phyloP scores from a whole-genome alignment of 1,140 invertebrate genomes.

The Drosophila virilis region DNA sequence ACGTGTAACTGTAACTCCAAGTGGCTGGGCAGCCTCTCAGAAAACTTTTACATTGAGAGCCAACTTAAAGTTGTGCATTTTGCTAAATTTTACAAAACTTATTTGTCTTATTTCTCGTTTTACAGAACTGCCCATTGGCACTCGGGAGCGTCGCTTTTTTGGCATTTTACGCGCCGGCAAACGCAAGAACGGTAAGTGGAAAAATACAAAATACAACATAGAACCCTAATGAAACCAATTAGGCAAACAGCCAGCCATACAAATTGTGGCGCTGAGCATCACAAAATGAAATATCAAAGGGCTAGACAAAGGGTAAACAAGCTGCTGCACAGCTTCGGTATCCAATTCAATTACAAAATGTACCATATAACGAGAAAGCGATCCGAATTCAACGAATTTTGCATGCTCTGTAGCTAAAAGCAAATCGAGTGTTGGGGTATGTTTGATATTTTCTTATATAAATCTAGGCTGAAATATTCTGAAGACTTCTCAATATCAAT shows the following conservation, averaged over 20 bases:
- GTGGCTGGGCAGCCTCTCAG: slow-evolving; percentile 29
- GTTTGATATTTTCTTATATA: not conserved
- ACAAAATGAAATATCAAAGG: slow-evolving; percentile 72
- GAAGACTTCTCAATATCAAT: too few species aligned
- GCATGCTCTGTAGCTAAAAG: slow-evolving; percentile 22
- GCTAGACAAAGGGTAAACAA: slow-evolving; percentile 76
- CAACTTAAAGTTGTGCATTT: slow-evolving; percentile 30
- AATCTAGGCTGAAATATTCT: not conserved
- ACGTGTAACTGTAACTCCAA: slow-evolving; percentile 41
- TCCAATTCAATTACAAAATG: slow-evolving; percentile 66
- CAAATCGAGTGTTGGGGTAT: not conserved
- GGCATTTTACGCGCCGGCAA: slow-evolving; percentile 66
- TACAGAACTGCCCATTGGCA: slow-evolving; percentile 43
- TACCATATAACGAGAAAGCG: not conserved
- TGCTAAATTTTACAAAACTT: not conserved
- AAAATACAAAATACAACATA: slow-evolving; percentile 25
- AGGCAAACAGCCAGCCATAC: slow-evolving; percentile 62
- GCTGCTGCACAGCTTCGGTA: not conserved
- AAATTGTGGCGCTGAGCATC: slow-evolving; percentile 42
- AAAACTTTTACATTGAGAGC: slow-evolving; percentile 37
- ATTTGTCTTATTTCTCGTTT: slow-evolving; percentile 43
- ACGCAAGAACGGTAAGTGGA: slow-evolving; percentile 67
- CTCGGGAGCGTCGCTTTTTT: slow-evolving; percentile 67
- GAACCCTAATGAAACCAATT: slow-evolving; percentile 75
- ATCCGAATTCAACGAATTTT: slow-evolving; percentile 35